Conservation (phyloP, 2,888 invertebrate genomes). For the Andrena dorsata region DNA sequence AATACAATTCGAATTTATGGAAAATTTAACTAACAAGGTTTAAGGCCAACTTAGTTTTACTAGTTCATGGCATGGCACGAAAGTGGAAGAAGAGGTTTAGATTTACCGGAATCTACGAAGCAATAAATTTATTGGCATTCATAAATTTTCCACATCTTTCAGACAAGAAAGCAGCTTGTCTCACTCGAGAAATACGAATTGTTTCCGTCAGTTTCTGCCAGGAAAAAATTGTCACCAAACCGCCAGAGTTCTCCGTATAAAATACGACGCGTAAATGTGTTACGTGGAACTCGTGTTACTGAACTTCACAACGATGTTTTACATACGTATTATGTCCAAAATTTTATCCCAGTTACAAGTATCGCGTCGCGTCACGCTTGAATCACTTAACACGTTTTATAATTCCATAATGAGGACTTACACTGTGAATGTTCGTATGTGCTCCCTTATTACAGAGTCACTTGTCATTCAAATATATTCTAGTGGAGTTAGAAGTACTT, state of each 20-base stretch:
- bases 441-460: neutral
- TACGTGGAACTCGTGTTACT: no score
- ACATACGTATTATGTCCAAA: neutral
- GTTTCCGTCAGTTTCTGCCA: neutral
- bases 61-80: conserved; percentile 47
- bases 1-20: no score
- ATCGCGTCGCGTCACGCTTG: neutral
- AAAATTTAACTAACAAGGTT: no score
- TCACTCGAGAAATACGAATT: conserved; percentile 28
- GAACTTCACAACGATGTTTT: neutral
- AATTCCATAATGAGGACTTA: neutral
- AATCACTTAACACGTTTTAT: neutral
- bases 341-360: neutral
- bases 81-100: conserved; percentile 23
- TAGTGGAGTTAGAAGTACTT: neutral
- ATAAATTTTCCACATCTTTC: conserved; percentile 25
- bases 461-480: neutral
- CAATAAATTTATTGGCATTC: conserved; percentile 65
- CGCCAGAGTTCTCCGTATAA: neutral
- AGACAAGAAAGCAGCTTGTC: conserved; percentile 31
- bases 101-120: conserved; percentile 40
- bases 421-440: neutral
- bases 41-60: conserved; percentile 45
- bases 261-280: neutral
- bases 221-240: conserved; percentile 22